Base-by-base conservation (phyloP, 1,140 invertebrate species). In the Carcinoscorpius rotundicauda region DNA sequence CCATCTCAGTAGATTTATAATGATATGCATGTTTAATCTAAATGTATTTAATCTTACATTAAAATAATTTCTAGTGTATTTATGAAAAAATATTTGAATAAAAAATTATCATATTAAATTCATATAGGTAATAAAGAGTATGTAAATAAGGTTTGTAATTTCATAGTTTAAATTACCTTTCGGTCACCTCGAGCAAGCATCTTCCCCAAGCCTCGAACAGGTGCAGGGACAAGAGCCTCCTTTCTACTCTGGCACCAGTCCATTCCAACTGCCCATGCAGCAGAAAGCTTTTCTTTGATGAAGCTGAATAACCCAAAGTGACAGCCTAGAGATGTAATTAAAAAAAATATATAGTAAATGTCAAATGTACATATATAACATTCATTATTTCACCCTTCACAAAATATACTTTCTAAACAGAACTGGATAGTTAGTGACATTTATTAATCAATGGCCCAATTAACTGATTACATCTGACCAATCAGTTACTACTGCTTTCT, bases 181-280 rank as follows among this genome's bases (percentile, higher is more conserved):
- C 58, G 58, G 51, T 68, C 67, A 3, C 64, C 65, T 52, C 61
- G 55, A 58, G 52, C 57, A 4, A 69, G 49, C 51, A 67, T n/a
- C 48, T 58, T 74, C 58, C 68, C 68, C 8, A 83, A 71, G 51
- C 81, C 79, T 61, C 76, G 70, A 8, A 84, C 68, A 58, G 82
- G 80, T 50, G 76, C 72, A 5, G 82, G 82, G n/a, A 80, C 75
- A 29, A 83, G 67, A 55, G 79, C 78, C 63, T 80, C 71, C 66
- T 72, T 71, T 59, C 77, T 73, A 48, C 59, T 58, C 5, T 68
- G 64, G 57, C 68, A 71, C 69, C 71, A 76, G 1, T 52, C n/a
- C 4, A 51, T 65, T 6, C 72, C 58, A 52, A 70, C 55, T 59
- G 72, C 59, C 53, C 64, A 65, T 50, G 73, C 55, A 53, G 60